phyloP scores from a whole-genome alignment of 2,113 vertebrate species.

The Ceratotherium simum region DNA sequence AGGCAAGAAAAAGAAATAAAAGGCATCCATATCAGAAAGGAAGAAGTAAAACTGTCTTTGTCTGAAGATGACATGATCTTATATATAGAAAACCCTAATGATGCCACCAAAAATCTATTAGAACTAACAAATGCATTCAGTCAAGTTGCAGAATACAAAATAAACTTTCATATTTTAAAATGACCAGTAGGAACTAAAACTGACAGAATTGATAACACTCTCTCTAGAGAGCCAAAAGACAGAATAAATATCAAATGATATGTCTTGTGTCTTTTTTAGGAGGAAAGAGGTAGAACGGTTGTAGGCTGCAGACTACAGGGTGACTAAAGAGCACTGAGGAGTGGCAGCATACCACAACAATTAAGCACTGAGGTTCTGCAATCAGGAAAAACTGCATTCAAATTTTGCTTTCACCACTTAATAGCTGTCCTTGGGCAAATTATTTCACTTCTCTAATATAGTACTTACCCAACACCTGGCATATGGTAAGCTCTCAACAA shows the following conservation, averaged over 20 bases:
- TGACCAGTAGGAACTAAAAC: not conserved
- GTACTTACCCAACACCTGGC: not conserved
- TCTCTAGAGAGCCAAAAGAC: not conserved
- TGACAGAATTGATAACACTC: not conserved
- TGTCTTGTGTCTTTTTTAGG: not conserved
- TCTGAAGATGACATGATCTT: not conserved
- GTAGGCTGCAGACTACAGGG: not conserved
- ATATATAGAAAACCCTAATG: not conserved
- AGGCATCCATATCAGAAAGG: not conserved
- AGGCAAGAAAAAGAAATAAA: not conserved
- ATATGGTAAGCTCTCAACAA: not conserved
- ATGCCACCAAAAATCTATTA: not conserved
- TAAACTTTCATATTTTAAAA: not conserved
- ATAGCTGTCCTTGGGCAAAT: not conserved
- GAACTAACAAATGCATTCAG: not conserved
- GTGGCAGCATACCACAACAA: not conserved
- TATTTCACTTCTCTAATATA: not conserved
- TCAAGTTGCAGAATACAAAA: not conserved
- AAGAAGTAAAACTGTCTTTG: not conserved
- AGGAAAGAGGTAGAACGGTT: not conserved
- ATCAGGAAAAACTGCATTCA: not conserved
- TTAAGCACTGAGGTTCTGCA: not conserved
- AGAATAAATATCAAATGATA: not conserved
- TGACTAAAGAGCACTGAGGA: not conserved
- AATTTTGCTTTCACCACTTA: not conserved